phyloP scores from a whole-genome alignment of 1,140 invertebrate species.

The Nomia melanderi region DNA sequence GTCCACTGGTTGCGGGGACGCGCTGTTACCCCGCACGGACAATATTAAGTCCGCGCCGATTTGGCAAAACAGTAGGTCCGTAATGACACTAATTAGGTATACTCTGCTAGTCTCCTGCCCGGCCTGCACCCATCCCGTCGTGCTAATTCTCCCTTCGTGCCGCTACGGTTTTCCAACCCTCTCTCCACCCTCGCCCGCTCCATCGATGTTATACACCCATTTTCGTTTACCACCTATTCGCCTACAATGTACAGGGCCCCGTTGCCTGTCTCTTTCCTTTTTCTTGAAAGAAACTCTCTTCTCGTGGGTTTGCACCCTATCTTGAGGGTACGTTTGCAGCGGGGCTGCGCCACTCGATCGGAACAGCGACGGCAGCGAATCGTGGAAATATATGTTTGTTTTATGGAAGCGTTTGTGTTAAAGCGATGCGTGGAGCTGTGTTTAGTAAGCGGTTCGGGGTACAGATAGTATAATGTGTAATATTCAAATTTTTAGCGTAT shows the following conservation, averaged over 20 bases:
- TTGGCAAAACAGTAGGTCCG: conserved; percentile 69
- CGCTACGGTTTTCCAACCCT: conserved; percentile 13
- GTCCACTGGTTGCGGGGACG: conserved; percentile 30
- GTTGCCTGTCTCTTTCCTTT: not conserved
- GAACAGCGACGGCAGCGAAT: too few species aligned
- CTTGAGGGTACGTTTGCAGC: too few species aligned
- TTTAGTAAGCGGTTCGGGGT: too few species aligned
- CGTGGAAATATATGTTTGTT: too few species aligned
- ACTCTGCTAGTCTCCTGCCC: conserved; percentile 57
- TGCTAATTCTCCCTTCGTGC: conserved; percentile 28
- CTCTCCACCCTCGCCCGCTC: not conserved
- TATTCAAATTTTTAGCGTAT: too few species aligned
- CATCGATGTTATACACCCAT: conserved; percentile 36
- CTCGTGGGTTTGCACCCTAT: not conserved
- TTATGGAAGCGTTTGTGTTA: too few species aligned
- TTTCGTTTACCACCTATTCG: conserved; percentile 47
- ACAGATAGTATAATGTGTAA: too few species aligned
- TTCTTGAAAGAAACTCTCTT: conserved; percentile 5
- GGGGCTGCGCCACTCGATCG: too few species aligned
- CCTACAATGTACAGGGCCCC: conserved; percentile 9
- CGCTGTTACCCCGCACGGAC: conserved; percentile 37
- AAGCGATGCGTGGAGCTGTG: too few species aligned
- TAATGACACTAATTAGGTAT: conserved; percentile 74
- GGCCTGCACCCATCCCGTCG: not conserved
- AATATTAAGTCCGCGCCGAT: conserved; percentile 70